A percentile compares a stretch with the other conserved stretches of the same genome.
Conservation (phyloP, 2,797 vertebrate genomes). For the Hirundo rustica region DNA sequence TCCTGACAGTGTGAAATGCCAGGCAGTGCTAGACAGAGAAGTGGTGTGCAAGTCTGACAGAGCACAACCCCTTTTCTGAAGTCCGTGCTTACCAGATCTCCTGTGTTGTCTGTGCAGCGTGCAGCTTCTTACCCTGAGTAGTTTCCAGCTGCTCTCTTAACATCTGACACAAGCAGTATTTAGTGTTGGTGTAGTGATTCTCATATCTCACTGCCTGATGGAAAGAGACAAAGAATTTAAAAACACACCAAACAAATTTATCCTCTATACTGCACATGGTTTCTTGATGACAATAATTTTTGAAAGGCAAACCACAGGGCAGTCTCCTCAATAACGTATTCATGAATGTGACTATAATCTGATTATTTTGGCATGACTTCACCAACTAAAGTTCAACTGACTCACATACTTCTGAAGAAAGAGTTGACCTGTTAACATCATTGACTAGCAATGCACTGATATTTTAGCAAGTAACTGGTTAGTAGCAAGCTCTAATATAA, state of each 20-base stretch:
- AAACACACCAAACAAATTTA: not conserved
- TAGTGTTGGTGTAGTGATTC: conserved; percentile 94
- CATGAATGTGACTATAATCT: not conserved
- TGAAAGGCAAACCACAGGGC: not conserved
- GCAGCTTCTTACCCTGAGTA: conserved; percentile 86
- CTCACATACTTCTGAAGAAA: not conserved
- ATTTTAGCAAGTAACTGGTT: not conserved
- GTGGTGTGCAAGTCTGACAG: not conserved
- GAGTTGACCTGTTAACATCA: not conserved
- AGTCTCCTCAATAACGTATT: not conserved
- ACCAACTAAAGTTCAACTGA: not conserved
- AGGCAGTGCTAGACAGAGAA: not conserved
- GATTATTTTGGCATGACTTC: not conserved
- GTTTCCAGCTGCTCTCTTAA: conserved; percentile 91
- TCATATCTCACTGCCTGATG: conserved; percentile 90
- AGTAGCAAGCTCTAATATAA: not conserved
- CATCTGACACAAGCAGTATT: conserved; percentile 98
- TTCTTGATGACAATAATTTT: not conserved
- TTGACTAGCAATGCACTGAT: not conserved
- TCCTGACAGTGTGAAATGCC: not conserved
- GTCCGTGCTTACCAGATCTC: conserved; percentile 88
- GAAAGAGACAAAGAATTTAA: conserved; percentile 6
- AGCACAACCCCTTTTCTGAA: not conserved
- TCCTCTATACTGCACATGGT: not conserved
- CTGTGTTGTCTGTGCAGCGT: conserved; percentile 86